Base-by-base conservation (phyloP, 2,113 vertebrate genomes). In the Edolisoma coerulescens region DNA sequence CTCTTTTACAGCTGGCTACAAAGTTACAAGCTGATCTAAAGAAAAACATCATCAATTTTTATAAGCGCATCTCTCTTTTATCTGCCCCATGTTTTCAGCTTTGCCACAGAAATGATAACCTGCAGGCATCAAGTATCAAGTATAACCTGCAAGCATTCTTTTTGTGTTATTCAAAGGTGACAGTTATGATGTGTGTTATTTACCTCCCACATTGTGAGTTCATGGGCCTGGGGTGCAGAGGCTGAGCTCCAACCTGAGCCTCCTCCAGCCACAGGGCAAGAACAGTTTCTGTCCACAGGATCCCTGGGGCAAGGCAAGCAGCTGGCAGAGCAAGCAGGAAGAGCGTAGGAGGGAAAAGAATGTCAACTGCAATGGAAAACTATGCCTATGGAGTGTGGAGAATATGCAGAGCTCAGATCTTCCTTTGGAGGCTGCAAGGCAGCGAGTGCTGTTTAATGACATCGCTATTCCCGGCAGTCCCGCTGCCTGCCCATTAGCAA, bases 391-490 rank as follows among this genome's bases (percentile, higher is more conserved):
- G 60, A 71, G 49, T 23, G 16, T 15, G 44, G 73, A 60, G 53
- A 60, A 44, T 8, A 35, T 2, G 12, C 60, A 67, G 45, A 3
- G 6, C 44, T 80, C 30, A 44, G 63, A 60, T 37, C 69, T 84
- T 86, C 53, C 37, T 73, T 68, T 45, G 22, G 37, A 73, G 69
- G 65, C 93, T 2, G 3, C 15, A 23, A 81, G 73, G 15, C 69
- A 90, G 27, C 3, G 6, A 87, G 69, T 7, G 63, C 59, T 59
- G 5, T 54, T 83, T 49, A 74, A 83, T 57, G 70, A 49, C 1
- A 10, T 20, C 4, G n/a, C 18, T 89, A 11, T 53, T 90, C 80
- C 90, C 6, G 0, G 39, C 0, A 0, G 28, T 27, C 39, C 89
- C 0, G 0, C 60, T 85, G 87, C 68, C 89, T 70, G 33, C 37